These are phyloP conservation scores for Pantelozetes paolii DNA, from an alignment of 2,888 invertebrate genomes.

Conservation along the genomic window DNA sequence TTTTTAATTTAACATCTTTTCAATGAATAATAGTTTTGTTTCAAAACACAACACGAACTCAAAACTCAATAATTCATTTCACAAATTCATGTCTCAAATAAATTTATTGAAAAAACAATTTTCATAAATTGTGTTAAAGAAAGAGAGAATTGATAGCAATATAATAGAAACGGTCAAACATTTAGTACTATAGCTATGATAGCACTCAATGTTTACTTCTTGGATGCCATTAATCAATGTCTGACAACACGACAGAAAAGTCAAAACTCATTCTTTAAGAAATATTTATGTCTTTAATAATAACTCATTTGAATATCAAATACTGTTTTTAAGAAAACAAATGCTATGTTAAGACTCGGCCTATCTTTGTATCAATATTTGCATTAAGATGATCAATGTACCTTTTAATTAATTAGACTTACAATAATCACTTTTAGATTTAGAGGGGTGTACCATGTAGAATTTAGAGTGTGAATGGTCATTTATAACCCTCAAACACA, in stretches of 20 bases:
- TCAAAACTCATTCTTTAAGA: slow-evolving; percentile 13
- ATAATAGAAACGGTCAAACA: neutral
- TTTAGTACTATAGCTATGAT: too few relatives aligned
- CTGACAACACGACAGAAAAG: slow-evolving; percentile 13
- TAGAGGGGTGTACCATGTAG: too few relatives aligned
- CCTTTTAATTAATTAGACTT: too few relatives aligned
- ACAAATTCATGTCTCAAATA: neutral
- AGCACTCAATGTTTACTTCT: neutral
- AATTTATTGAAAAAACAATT: neutral
- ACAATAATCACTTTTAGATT: too few relatives aligned
- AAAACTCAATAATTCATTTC: slow-evolving; percentile 8
- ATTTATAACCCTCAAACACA: too few relatives aligned
- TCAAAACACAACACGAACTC: neutral
- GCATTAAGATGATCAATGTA: too few relatives aligned
- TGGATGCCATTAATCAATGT: slow-evolving; percentile 12
- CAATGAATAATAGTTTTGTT: neutral
- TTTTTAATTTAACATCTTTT: neutral
- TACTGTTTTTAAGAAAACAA: too few relatives aligned
- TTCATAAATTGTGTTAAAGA: neutral
- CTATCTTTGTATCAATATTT: too few relatives aligned
- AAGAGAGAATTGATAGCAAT: too few relatives aligned
- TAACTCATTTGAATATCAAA: neutral
- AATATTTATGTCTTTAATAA: slow-evolving; percentile 10
- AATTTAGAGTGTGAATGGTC: too few relatives aligned
- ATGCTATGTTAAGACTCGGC: too few relatives aligned